Evolutionary conservation across 2,797 vertebrate genomes (phyloP).

Genomic region (Muscicapa comitata): DNA sequence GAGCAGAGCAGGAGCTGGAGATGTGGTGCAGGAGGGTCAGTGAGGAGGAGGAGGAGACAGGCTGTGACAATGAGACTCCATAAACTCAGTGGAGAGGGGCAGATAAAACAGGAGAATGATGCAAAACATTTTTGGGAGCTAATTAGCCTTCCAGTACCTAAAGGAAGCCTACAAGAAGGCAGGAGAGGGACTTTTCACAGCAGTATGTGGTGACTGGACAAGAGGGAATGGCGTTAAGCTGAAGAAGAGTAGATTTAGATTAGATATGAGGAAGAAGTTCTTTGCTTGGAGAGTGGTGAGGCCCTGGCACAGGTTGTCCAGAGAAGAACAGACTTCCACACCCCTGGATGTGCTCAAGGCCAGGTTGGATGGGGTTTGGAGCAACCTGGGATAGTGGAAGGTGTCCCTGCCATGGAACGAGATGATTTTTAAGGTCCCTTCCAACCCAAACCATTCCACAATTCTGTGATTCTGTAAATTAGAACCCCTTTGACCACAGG

Average conservation of each 20-base stretch:
- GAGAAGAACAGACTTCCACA: background rate
- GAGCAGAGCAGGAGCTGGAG: background rate
- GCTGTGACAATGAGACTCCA: background rate
- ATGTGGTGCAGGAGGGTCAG: background rate
- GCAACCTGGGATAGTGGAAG: background rate
- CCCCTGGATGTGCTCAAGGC: background rate
- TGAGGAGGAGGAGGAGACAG: background rate
- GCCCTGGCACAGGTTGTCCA: background rate
- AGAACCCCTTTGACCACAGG: background rate
- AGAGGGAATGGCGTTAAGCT: background rate
- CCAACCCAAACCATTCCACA: background rate
- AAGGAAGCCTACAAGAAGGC: too few species aligned
- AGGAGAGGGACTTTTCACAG: background rate
- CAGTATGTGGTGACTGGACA: background rate
- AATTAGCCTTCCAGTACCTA: background rate
- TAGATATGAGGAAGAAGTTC: background rate
- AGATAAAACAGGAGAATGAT: background rate
- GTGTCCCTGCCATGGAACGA: too few species aligned
- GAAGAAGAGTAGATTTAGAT: background rate
- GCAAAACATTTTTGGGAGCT: background rate
- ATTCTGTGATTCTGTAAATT: background rate
- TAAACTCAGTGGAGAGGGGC: background rate
- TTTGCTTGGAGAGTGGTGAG: background rate
- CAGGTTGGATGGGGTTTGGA: background rate
- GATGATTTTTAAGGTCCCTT: background rate